Percentiles rank a stretch among this genome's conserved stretches.
Evolutionary conservation across 2,797 vertebrate species (phyloP).

Genomic region (Schizothorax lantsangensis): DNA sequence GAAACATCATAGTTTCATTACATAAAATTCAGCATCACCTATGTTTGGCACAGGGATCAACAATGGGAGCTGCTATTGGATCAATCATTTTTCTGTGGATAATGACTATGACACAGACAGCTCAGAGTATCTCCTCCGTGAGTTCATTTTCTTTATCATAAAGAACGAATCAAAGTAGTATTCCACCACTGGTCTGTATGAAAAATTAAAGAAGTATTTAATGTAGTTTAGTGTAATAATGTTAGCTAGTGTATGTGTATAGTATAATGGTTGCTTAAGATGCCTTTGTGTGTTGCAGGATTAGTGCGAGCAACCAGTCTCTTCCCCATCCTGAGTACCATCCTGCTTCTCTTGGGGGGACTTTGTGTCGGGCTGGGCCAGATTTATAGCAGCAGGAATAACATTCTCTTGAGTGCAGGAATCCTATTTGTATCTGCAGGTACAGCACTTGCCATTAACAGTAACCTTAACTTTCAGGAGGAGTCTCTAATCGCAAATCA

Average conservation of each 20-base stretch:
- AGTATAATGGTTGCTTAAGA: slow-evolving; percentile 11
- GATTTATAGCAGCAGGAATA: slow-evolving; percentile 91
- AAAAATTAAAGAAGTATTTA: background rate
- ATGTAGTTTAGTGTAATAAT: background rate
- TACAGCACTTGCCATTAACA: slow-evolving; percentile 62
- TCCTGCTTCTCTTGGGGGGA: slow-evolving; percentile 91
- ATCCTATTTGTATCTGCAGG: slow-evolving; percentile 97
- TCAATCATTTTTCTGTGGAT: slow-evolving; percentile 98
- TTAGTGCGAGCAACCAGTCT: slow-evolving; percentile 94
- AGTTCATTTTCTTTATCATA: slow-evolving; percentile 70
- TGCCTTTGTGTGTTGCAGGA: slow-evolving; percentile 74
- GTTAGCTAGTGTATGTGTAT: background rate
- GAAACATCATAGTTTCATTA: background rate
- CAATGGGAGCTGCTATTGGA: slow-evolving; percentile 95
- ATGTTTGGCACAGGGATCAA: slow-evolving; percentile 85
- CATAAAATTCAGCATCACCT: background rate
- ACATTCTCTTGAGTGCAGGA: slow-evolving; percentile 93
- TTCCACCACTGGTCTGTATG: background rate
- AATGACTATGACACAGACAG: slow-evolving; percentile 98
- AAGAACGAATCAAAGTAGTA: background rate
- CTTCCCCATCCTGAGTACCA: slow-evolving; percentile 94
- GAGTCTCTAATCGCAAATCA: background rate
- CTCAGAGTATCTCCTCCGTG: slow-evolving; percentile 96
- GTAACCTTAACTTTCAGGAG: background rate
- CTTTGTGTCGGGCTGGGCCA: slow-evolving; percentile 89